phyloP scores from a whole-genome alignment of 2,888 invertebrate genomes.

The Unio pictorum region DNA sequence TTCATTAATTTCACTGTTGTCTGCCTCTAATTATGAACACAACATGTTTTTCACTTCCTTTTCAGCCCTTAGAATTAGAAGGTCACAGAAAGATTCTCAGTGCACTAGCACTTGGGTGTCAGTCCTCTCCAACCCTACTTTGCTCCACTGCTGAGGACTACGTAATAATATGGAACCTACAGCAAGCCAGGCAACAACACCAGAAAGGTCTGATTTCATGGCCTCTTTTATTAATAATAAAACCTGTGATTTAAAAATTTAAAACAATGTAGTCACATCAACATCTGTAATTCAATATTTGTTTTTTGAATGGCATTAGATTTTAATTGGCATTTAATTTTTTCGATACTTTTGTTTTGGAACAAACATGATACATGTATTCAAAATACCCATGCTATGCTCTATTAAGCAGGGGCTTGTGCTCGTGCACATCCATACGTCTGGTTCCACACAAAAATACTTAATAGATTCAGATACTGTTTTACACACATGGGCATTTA shows the following conservation, averaged over 20 bases:
- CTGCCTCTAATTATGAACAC: neutral
- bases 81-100: constrained; percentile 60
- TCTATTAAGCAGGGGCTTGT: too few relatives aligned
- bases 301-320: too few relatives aligned
- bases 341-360: too few relatives aligned
- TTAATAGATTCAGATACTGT: too few relatives aligned
- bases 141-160: constrained; percentile 66
- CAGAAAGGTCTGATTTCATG: constrained; percentile 36
- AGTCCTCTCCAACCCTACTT: constrained; percentile 43
- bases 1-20: neutral
- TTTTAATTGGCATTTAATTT: too few relatives aligned
- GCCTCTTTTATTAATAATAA: neutral
- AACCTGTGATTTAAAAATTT: neutral
- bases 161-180: constrained; percentile 67
- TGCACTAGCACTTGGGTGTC: constrained; percentile 53
- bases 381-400: too few relatives aligned
- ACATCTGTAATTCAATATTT: too few relatives aligned
- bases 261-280: neutral
- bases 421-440: too few relatives aligned
- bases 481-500: too few relatives aligned
- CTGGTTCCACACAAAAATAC: too few relatives aligned
- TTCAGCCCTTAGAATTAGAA: constrained; percentile 56
- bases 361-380: too few relatives aligned
- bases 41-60: neutral
- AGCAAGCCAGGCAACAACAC: constrained; percentile 39